These are phyloP conservation scores for Gonatopus flavifemur DNA, from an alignment of 1,140 invertebrate species.

Conservation along the genomic window DNA sequence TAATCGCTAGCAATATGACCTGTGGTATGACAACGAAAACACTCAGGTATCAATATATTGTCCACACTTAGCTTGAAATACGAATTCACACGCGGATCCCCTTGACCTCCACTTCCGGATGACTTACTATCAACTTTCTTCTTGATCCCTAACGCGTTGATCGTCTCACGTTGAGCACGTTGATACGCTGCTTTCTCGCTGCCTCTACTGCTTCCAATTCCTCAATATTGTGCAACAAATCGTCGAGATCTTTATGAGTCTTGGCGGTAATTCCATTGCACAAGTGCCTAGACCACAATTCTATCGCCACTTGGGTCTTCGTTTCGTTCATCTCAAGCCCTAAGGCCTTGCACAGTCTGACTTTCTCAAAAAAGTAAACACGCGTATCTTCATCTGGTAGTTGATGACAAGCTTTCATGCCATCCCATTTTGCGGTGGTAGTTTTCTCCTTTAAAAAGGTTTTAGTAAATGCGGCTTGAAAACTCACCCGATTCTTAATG, in stretches of 20 bases:
- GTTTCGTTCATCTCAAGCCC: conserved; percentile 2
- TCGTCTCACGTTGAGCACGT: neutral
- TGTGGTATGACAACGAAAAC: conserved; percentile 18
- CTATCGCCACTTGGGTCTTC: conserved; percentile 8
- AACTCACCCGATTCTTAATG: conserved; percentile 10
- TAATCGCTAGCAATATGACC: conserved; percentile 14
- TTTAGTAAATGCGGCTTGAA: conserved; percentile 2
- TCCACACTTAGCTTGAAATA: no score
- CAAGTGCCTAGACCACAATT: conserved; percentile 12
- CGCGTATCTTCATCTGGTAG: conserved; percentile 3
- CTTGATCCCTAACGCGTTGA: neutral
- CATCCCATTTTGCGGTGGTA: conserved; percentile 10
- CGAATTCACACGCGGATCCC: no score
- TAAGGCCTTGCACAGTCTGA: conserved; percentile 8
- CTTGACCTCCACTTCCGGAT: neutral
- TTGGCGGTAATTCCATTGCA: conserved; percentile 1
- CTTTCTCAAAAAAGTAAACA: conserved; percentile 16
- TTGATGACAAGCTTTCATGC: conserved; percentile 10
- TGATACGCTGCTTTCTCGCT: conserved; percentile 2
- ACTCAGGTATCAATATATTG: no score
- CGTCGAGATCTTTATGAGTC: conserved; percentile 1
- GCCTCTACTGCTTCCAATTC: neutral
- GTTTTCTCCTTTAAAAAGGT: conserved; percentile 11
- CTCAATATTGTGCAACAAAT: conserved; percentile 3
- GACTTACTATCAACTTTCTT: neutral